These are phyloP conservation scores for Gymnoscelis rufifasciata DNA, from an alignment of 2,888 invertebrate species.

Conservation along the genomic window DNA sequence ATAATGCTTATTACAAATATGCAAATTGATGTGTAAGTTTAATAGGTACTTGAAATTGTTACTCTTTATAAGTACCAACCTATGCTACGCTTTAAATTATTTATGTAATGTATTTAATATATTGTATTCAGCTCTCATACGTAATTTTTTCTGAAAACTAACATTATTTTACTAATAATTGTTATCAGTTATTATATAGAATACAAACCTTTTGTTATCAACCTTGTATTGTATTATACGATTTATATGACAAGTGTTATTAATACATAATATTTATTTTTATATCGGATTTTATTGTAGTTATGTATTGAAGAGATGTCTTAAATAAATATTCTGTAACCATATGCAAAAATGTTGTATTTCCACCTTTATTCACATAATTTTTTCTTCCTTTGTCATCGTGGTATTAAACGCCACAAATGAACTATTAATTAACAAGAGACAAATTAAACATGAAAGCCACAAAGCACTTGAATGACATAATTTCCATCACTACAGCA, in stretches of 20 bases:
- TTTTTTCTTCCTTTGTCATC: not conserved
- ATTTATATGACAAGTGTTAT: conserved; percentile 44
- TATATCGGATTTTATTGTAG: conserved; percentile 58
- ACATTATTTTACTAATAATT: too few relatives aligned
- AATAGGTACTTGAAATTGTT: too few relatives aligned
- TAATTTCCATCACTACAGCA: too few relatives aligned
- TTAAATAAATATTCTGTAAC: conserved; percentile 47
- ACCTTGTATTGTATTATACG: conserved; percentile 30
- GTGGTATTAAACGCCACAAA: conserved; percentile 3
- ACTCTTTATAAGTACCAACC: too few relatives aligned
- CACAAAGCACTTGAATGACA: not conserved
- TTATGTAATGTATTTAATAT: too few relatives aligned
- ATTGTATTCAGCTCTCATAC: too few relatives aligned
- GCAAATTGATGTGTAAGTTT: too few relatives aligned
- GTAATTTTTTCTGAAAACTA: too few relatives aligned
- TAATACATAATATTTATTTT: conserved; percentile 62
- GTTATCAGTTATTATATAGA: too few relatives aligned
- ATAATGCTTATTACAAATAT: too few relatives aligned
- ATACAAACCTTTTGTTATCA: not conserved
- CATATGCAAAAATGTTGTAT: conserved; percentile 26
- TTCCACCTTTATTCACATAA: conserved; percentile 9
- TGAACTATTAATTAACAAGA: conserved; percentile 1
- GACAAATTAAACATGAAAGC: conserved; percentile 6
- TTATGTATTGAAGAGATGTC: conserved; percentile 42
- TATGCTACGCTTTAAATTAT: too few relatives aligned